Evolutionary conservation across 2,113 vertebrate species (phyloP), one percentile per base, ranked within the genome.

Genomic region (Cyanoliseus patagonus): DNA sequence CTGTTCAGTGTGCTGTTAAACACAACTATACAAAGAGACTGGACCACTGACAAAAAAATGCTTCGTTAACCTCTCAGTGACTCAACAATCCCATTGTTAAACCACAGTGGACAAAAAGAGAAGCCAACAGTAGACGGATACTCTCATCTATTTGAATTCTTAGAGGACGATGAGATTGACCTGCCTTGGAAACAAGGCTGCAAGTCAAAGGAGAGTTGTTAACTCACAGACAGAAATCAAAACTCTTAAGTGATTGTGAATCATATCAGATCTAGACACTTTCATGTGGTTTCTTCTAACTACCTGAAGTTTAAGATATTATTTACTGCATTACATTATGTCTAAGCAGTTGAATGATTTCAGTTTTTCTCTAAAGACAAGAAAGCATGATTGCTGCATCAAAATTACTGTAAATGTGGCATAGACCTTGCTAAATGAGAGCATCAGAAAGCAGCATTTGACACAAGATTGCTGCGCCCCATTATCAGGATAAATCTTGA

Each of bases 41-140:
- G 96, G 94, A 90, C 59, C 49, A n/a, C 79, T 80, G 91, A 96
- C 95, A 96, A 68, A 19, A 87, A 44, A 75, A 30, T 37, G 57
- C 83, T 95, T 97, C 19, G 0, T 97, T 97, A 97, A 97, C 92
- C 96, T 97, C 88, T 82, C 33, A 0, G 88, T 86, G 92, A 96
- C 84, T 96, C 90, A 7, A 90, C 46, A 3, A 91, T 90, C 42
- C 96, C 11, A 90, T 77, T 96, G 94, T 97, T 87, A 35, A 70
- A 28, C 33, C 44, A 77, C 41, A 72, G 8, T 4, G 51, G 83
- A 70, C 90, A 90, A 94, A 82, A 83, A 63, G 67, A 93, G 82
- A 70, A 76, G 86, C n/a, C 3, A 1, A 84, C 53, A 94, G 92
- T 55, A 87, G 44, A 82, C 2, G 0, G 76, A 94, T 57, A 69